Evolutionary conservation across 2,113 vertebrate genomes (phyloP).

Genomic region (Sturnira hondurensis): DNA sequence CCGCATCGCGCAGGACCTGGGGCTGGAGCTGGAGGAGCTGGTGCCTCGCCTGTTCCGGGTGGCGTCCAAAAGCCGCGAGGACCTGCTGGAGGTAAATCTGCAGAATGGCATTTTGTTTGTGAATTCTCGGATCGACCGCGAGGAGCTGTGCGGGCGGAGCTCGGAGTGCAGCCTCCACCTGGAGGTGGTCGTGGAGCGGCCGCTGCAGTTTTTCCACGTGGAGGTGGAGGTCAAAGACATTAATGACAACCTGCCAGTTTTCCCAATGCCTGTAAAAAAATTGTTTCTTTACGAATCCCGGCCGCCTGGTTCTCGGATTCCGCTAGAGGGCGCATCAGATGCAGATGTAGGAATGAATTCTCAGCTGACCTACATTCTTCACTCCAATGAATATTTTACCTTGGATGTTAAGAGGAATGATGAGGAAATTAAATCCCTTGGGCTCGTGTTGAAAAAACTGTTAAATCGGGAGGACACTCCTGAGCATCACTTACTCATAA

Average conservation of each 20-base stretch:
- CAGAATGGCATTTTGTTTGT: not conserved
- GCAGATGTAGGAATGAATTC: slow-evolving; percentile 82
- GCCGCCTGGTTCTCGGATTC: slow-evolving; percentile 70
- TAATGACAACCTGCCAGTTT: slow-evolving; percentile 84
- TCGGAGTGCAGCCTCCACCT: not conserved
- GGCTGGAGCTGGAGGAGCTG: not conserved
- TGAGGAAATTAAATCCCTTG: slow-evolving; percentile 74
- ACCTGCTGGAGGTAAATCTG: not conserved
- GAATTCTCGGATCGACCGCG: not conserved
- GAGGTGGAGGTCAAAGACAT: slow-evolving; percentile 74
- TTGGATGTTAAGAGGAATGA: slow-evolving; percentile 73
- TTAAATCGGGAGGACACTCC: slow-evolving; percentile 75
- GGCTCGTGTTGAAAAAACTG: slow-evolving; percentile 72
- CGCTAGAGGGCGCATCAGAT: slow-evolving; percentile 79
- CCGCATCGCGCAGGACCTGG: slow-evolving; percentile 75
- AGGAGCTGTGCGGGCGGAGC: no score
- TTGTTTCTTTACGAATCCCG: slow-evolving; percentile 74
- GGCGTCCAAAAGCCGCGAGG: not conserved
- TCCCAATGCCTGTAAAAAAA: slow-evolving; percentile 55
- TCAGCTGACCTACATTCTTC: slow-evolving; percentile 80
- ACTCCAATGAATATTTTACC: slow-evolving; percentile 77
- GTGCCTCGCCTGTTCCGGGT: not conserved
- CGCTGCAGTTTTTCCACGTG: not conserved
- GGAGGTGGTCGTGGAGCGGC: not conserved
- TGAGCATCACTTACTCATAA: slow-evolving; percentile 70